phyloP scores from a whole-genome alignment of 2,113 vertebrate genomes.

The Lepus europaeus region DNA sequence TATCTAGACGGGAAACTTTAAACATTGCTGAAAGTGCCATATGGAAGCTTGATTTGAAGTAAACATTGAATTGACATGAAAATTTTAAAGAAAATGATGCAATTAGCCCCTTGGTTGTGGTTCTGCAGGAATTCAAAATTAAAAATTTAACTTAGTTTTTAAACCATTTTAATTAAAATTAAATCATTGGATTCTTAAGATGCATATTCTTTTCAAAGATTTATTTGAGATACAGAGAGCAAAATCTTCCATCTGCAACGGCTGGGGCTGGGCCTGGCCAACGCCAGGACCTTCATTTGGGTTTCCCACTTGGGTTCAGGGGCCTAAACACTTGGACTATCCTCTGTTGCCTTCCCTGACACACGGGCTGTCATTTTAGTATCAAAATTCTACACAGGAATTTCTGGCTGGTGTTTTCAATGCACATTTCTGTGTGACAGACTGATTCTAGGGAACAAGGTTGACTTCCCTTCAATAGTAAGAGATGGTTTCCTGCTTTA shows the following conservation, averaged over 20 bases:
- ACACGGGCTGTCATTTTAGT: not conserved
- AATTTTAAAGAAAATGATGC: not conserved
- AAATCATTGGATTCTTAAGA: not conserved
- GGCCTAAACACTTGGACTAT: too few species aligned
- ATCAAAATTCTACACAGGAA: not conserved
- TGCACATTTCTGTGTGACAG: not conserved
- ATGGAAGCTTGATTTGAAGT: not conserved
- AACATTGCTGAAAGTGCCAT: slow-evolving; percentile 3
- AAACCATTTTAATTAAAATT: slow-evolving; percentile 18
- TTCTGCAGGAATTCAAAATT: slow-evolving; percentile 5
- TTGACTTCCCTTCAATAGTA: not conserved
- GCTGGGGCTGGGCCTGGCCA: too few species aligned
- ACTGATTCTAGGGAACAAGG: not conserved
- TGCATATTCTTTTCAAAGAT: not conserved
- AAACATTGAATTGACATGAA: not conserved
- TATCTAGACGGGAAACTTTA: not conserved
- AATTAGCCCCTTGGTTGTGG: not conserved
- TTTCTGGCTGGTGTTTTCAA: not conserved
- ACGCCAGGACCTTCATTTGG: too few species aligned
- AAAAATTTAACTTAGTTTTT: not conserved
- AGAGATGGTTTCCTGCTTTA: not conserved
- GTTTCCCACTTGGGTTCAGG: too few species aligned
- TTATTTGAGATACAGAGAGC: too few species aligned
- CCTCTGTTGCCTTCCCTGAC: not conserved
- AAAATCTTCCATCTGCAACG: too few species aligned